A percentile compares a stretch with the other conserved stretches of the same genome.
These are phyloP conservation scores for Pachyrhynchus sulphureomaculatus DNA, from an alignment of 1,140 invertebrate species.

Conservation along the genomic window DNA sequence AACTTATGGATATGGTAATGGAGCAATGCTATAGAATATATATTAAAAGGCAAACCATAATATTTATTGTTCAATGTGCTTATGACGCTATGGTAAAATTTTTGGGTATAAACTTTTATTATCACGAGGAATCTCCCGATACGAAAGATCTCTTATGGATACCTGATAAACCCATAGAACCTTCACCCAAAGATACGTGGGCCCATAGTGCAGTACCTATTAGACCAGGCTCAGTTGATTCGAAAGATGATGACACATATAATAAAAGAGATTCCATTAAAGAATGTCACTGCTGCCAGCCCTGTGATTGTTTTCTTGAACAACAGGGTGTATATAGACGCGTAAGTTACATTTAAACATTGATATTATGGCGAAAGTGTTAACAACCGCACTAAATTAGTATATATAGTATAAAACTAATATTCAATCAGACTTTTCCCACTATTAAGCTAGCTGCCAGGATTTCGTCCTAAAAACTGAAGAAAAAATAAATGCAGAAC, in stretches of 20 bases:
- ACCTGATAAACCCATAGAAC: slow-evolving; percentile 12
- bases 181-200: slow-evolving; percentile 28
- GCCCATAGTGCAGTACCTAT: slow-evolving; percentile 8
- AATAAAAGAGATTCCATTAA: too few relatives aligned
- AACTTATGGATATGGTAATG: slow-evolving; percentile 24
- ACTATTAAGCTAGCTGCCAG: too few relatives aligned
- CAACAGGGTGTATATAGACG: too few relatives aligned
- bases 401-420: too few relatives aligned
- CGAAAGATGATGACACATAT: not conserved
- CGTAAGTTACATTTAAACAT: too few relatives aligned
- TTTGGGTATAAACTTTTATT: slow-evolving; percentile 14
- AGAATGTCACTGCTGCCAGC: too few relatives aligned
- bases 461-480: too few relatives aligned
- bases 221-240: not conserved
- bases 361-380: too few relatives aligned
- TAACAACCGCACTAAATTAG: too few relatives aligned
- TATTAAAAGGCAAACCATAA: slow-evolving; percentile 20
- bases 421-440: too few relatives aligned
- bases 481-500: too few relatives aligned
- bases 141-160: not conserved
- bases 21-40: slow-evolving; percentile 20
- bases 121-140: slow-evolving; percentile 13
- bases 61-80: slow-evolving; percentile 22
- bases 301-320: too few relatives aligned
- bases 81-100: slow-evolving; percentile 22